Base-by-base conservation (phyloP, 2,797 vertebrate species). In the Tragopan temminckii region DNA sequence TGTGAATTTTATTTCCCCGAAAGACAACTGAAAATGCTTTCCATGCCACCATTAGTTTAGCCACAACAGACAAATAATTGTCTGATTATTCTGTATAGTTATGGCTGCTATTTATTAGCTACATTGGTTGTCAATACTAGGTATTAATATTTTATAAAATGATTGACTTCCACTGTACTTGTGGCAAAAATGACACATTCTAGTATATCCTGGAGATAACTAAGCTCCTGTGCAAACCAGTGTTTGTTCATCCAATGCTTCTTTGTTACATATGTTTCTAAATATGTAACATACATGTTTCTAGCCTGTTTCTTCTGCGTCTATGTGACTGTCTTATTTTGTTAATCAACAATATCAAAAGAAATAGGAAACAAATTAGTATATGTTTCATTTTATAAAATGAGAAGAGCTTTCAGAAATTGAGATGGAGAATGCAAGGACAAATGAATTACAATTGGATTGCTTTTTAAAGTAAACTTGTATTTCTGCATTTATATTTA, bases 341-440 rank as follows among this genome's bases (percentile, higher is more conserved):
- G 18, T 59, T 36, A 63, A 46, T 1, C 27, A 84, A 35, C 4
- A 72, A 24, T 40, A 75, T 29, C 0, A 0, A 55, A 77, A 64
- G n/a, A 40, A 18, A 31, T 72, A 80, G 79, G 2, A 72, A 88
- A 66, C 1, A 38, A 72, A 77, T 35, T 11, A 64, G 1, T 2
- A 5, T 36, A 15, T 17, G 2, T 58, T 70, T 57, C 1, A 62
- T 80, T 85, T 87, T 38, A 29, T 18, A 55, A 88, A 85, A 58
- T 1, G 9, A 74, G 4, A 82, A 57, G 8, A 62, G 3, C 46
- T 89, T 85, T 93, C 69, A 80, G 58, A 91, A 89, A 70, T 4
- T 13, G 48, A 8, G 57, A 52, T 38, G 14, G n/a, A 84, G 25
- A 90, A 64, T 19, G 11, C 17, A 87, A 82, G 59, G 20, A 33